Base-by-base conservation (phyloP, 2,888 invertebrate species). In the Therioaphis trifolii region DNA sequence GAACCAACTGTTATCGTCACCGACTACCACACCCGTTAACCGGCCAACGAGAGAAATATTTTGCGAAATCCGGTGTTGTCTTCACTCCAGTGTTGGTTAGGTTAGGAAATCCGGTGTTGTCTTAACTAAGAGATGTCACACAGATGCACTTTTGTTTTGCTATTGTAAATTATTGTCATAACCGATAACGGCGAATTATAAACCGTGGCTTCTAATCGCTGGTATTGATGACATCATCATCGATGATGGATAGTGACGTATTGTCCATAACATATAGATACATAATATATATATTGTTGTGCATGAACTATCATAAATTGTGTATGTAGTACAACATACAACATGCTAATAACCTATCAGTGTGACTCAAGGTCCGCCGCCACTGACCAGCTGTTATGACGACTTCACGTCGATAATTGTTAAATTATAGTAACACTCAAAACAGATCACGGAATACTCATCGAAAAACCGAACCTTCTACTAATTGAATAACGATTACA, bases 311-410 rank as follows among this genome's bases (percentile, higher is more conserved):
- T 24, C 46, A 46, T 21, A 76, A 58, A 61, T 21, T 61, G 24
- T 11, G 4, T 27, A 27, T 29, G 14, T 52, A 55, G 15, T 40
- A 76, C 46, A 9, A 21, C 11, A 58, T 21, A 77, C 15, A 27
- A 49, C 63, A 77, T 49, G 63, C 49, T 21, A 77, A 77, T 78
- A 78, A 78, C 40, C 66, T 24, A 78, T 78, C 21, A 35, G 40
- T 52, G 7, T 24, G 21, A 77, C 18, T 77, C 77, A 77, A 77
- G 66, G 66, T 77, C 15, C 49, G 21, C 4, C 49, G 46, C 11
- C 21, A 61, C 15, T 12, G n/a, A 27, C n/a, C 46, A 11, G 1
- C 43, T 7, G 18, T 11, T 61, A 46, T 76, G 61, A 76, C 74
- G 14, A 61, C 27, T 35, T 5, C 35, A 40, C 24, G 27, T 27